Percentiles rank a stretch among this genome's conserved stretches.
Evolutionary conservation across 2,888 invertebrate genomes (phyloP).

Genomic region (Pecten maximus): DNA sequence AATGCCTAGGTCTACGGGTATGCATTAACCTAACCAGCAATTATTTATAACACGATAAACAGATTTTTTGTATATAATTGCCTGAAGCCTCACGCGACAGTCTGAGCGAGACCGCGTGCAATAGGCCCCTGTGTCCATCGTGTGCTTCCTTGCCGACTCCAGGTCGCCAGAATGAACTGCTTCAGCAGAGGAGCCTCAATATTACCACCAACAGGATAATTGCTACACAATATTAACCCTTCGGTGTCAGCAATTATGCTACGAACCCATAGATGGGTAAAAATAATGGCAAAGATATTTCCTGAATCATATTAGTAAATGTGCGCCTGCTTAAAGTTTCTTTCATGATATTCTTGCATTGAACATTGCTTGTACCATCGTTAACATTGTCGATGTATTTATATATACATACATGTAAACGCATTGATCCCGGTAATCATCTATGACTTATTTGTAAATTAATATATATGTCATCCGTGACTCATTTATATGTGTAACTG

Average conservation of each 20-base stretch:
- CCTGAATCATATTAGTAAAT: background rate
- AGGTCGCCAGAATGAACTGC: background rate
- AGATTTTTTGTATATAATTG: constrained; percentile 23
- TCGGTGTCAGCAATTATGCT: background rate
- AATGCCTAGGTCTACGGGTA: background rate
- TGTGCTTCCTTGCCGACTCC: background rate
- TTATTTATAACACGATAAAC: constrained; percentile 35
- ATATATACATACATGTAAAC: background rate
- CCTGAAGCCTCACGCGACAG: constrained; percentile 29
- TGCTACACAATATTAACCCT: background rate
- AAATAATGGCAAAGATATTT: background rate
- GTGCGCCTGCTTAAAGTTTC: background rate
- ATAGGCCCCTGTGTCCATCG: constrained; percentile 25
- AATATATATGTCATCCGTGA: background rate
- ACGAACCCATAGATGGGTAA: background rate
- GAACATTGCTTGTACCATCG: no score
- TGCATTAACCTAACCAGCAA: constrained; percentile 29
- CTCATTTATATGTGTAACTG: background rate
- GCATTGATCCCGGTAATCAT: background rate
- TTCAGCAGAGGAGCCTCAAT: background rate
- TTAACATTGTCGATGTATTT: background rate
- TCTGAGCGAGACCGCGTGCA: background rate
- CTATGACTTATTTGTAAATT: background rate
- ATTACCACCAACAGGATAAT: constrained; percentile 3
- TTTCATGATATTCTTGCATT: no score